Percentiles rank a stretch among this genome's conserved stretches.
These are phyloP conservation scores for Pachyramphus minor DNA, from an alignment of 2,113 vertebrate genomes.

Conservation along the genomic window DNA sequence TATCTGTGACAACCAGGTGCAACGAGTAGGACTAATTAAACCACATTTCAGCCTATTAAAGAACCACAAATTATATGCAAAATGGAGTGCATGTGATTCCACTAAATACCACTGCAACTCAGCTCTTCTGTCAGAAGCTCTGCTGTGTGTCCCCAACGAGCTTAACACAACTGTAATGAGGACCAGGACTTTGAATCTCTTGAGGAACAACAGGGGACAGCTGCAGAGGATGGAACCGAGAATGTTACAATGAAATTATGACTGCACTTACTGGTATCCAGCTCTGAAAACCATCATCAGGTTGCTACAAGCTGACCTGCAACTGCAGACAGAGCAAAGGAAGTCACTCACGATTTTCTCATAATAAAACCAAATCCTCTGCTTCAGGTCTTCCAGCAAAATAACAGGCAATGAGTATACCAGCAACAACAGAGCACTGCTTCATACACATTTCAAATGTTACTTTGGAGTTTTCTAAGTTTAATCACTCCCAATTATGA, in stretches of 20 bases:
- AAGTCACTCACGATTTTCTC: neutral
- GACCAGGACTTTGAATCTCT: conserved; percentile 11
- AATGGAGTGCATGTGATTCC: neutral
- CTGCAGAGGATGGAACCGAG: neutral
- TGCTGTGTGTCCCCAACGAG: neutral
- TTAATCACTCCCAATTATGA: neutral
- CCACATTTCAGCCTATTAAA: neutral
- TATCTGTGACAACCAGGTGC: neutral
- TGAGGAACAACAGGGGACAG: conserved; percentile 13
- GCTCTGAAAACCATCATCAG: neutral
- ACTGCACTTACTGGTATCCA: neutral
- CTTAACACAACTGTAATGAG: conserved; percentile 17
- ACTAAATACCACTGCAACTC: neutral
- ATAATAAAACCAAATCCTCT: neutral
- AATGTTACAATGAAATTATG: neutral
- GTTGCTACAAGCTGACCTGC: neutral
- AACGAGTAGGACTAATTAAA: neutral
- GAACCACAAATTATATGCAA: neutral
- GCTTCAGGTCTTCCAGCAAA: neutral
- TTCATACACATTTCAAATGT: rapidly evolving
- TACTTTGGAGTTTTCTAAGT: neutral
- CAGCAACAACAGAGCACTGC: neutral
- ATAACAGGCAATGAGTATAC: neutral
- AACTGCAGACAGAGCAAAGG: neutral
- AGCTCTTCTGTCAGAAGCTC: neutral